Base-by-base conservation (phyloP, 2,797 vertebrate genomes). In the Spheniscus humboldti region DNA sequence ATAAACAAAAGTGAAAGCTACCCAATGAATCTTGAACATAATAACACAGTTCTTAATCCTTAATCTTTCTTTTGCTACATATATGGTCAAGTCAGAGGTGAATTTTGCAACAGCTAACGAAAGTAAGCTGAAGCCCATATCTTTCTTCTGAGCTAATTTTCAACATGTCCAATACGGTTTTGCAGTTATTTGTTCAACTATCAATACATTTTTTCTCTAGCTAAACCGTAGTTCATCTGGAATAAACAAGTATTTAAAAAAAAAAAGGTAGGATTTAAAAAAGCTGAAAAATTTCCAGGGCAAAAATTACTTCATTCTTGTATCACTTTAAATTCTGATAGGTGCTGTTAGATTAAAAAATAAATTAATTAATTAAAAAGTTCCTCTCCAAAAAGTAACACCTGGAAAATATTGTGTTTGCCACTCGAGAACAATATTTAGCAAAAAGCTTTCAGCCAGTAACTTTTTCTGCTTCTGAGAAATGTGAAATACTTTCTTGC, bases 61-160 rank as follows among this genome's bases (percentile, higher is more conserved):
- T 71, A 81, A 52, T 83, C 47, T 93, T 85, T 66, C 13, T 50
- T 92, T 95, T 57, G 41, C 35, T 12, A 78, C 25, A 27, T 48
- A 66, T 37, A 14, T 0, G 1, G 13, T 75, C 23, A 84, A 92
- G 43, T 45, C 69, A 93, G 57, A 86, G 59, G 57, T 90, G 57
- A 94, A 77, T 93, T 90, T 95, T 93, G 16, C 56, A 18, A 59
- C 28, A 62, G 18, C 15, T 92, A 92, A 92, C 72, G 23, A 86
- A 90, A 93, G 14, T 9, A 90, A 88, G 33, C 45, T 75, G 53
- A 92, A 94, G 37, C 35, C 28, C 50, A 30, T 79, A 66, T 83
- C 73, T 77, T 85, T 83, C 52, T 86, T 92, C 60, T 84, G 80
- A 93, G 43, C 6, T 93, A 81, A 86, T 90, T 93, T 95, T 94